A percentile compares a stretch with the other conserved stretches of the same genome.
Evolutionary conservation across 53 echinoderm and acorn worm genomes (phyloP).

Genomic region (Pentamera pediparva): DNA sequence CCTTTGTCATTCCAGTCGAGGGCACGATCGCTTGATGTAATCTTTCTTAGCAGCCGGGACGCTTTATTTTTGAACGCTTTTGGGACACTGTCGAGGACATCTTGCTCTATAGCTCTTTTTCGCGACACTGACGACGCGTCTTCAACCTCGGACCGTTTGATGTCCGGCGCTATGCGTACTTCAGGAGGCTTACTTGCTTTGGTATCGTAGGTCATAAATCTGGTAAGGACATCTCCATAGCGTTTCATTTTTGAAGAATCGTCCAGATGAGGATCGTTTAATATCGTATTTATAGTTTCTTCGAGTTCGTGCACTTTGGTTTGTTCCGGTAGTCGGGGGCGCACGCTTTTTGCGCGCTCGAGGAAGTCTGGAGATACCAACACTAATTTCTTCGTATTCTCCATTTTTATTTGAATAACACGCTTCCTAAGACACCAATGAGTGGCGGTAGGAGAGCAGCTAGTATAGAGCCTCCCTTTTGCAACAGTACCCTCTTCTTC

Average conservation of each 20-base stretch:
- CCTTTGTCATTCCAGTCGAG: conserved; percentile 1
- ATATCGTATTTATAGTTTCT: neutral
- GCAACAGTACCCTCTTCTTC: conserved; percentile 50
- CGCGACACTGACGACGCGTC: too few species aligned
- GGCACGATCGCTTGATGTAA: neutral
- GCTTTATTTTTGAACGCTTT: neutral
- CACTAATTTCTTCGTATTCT: too few species aligned
- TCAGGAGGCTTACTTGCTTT: neutral
- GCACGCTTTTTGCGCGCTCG: too few species aligned
- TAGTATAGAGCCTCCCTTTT: conserved; percentile 61
- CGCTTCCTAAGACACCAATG: conserved; percentile 18
- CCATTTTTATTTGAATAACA: too few species aligned
- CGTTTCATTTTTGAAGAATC: conserved; percentile 1
- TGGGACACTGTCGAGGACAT: neutral
- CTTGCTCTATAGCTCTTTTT: too few species aligned
- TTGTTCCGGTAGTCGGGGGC: too few species aligned
- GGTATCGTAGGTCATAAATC: neutral
- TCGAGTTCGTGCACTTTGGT: neutral
- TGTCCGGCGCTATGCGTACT: neutral
- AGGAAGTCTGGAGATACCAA: too few species aligned
- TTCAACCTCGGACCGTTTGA: too few species aligned
- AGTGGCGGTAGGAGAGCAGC: conserved; percentile 33
- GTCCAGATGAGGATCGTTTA: neutral
- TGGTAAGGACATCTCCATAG: neutral
- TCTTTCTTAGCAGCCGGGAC: neutral